Evolutionary conservation across 2,113 vertebrate genomes (phyloP).

Genomic region (Emydura subglobosa): DNA sequence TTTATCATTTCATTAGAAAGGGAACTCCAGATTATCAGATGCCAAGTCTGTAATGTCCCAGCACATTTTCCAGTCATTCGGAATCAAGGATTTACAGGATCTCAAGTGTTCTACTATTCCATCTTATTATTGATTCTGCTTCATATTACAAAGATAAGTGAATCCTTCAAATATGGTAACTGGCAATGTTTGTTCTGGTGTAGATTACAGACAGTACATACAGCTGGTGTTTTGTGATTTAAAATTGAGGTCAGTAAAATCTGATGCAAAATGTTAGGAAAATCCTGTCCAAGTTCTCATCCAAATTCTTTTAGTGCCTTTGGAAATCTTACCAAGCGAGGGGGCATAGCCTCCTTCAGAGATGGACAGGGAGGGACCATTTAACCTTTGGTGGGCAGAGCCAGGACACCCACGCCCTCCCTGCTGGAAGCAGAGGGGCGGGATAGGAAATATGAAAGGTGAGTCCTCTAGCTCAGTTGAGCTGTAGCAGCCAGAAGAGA

Average conservation of each 20-base stretch:
- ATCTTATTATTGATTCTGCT: constrained; percentile 16
- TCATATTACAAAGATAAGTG: constrained; percentile 17
- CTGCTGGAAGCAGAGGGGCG: too few species aligned
- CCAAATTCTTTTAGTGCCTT: neutral
- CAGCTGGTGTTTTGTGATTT: constrained; percentile 52
- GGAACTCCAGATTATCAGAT: constrained; percentile 19
- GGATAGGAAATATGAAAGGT: too few species aligned
- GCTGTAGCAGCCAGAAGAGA: too few species aligned
- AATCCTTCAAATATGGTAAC: constrained; percentile 12
- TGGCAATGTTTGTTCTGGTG: constrained; percentile 24
- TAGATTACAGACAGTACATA: neutral
- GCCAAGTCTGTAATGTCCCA: neutral
- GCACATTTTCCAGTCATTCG: neutral
- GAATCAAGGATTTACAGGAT: constrained; percentile 1
- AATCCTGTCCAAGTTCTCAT: neutral
- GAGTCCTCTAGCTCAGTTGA: too few species aligned
- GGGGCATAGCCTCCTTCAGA: too few species aligned
- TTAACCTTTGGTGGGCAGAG: too few species aligned
- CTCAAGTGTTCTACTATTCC: neutral
- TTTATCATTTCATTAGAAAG: neutral
- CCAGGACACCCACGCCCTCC: too few species aligned
- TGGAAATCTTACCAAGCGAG: neutral
- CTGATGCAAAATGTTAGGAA: constrained; percentile 35
- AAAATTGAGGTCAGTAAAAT: constrained; percentile 44
- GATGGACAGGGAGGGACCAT: too few species aligned